Evolutionary conservation across 2,797 vertebrate genomes (phyloP).

Genomic region (Poeciliopsis gracilis): DNA sequence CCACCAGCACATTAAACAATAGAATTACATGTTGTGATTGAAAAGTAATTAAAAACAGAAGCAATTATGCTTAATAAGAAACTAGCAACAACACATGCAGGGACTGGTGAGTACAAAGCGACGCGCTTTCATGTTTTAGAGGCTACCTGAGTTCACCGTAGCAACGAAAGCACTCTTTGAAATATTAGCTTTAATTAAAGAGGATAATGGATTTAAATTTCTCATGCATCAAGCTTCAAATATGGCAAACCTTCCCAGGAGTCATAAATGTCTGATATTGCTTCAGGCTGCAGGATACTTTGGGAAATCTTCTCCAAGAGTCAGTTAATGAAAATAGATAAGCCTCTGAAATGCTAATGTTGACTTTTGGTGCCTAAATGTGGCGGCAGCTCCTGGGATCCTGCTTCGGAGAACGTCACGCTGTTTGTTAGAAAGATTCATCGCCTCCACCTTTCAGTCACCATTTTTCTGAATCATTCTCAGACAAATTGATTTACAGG

Average conservation of each 20-base stretch:
- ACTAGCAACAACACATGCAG: background rate
- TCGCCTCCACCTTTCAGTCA: slow-evolving; percentile 23
- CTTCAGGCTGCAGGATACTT: slow-evolving; percentile 41
- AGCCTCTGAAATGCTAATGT: slow-evolving; percentile 63
- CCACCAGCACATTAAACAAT: slow-evolving; percentile 12
- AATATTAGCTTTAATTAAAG: slow-evolving; percentile 70
- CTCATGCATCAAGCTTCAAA: slow-evolving; percentile 46
- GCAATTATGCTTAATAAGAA: slow-evolving; percentile 21
- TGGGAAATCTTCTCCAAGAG: slow-evolving; percentile 42
- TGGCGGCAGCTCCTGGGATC: slow-evolving; percentile 32
- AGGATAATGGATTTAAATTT: slow-evolving; percentile 66
- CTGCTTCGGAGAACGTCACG: slow-evolving; percentile 5
- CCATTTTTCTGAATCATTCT: background rate
- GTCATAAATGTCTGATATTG: slow-evolving; percentile 40
- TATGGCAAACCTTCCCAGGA: slow-evolving; percentile 51
- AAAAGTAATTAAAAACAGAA: slow-evolving; percentile 44
- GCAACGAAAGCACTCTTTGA: slow-evolving; percentile 46
- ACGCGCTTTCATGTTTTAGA: slow-evolving; percentile 16
- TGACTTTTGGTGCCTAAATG: slow-evolving; percentile 60
- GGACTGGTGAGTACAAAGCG: background rate
- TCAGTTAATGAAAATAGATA: slow-evolving; percentile 58
- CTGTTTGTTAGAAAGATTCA: slow-evolving; percentile 4
- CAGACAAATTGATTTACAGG: slow-evolving; percentile 29
- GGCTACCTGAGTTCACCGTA: slow-evolving; percentile 40
- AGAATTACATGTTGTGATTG: slow-evolving; percentile 39